A percentile compares a stretch with the other conserved stretches of the same genome.
These are phyloP conservation scores for Talpa occidentalis DNA, from an alignment of 2,113 vertebrate species.

Conservation along the genomic window DNA sequence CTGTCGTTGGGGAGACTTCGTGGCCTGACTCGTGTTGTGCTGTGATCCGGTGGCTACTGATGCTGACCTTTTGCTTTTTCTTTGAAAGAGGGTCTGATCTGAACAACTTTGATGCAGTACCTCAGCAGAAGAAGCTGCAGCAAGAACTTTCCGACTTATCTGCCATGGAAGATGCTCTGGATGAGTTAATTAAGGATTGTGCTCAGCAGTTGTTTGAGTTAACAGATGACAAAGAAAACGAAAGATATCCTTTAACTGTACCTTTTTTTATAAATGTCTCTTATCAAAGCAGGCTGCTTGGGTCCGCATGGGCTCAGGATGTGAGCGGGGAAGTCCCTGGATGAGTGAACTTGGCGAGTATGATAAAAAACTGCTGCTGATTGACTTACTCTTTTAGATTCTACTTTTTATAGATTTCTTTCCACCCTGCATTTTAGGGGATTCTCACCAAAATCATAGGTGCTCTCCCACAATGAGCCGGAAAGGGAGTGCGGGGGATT, in stretches of 20 bases:
- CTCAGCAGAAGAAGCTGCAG: constrained; percentile 83
- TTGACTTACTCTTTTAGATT: background rate
- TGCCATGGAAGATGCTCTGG: constrained; percentile 93
- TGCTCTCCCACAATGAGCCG: too few species aligned
- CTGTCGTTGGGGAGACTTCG: too few species aligned
- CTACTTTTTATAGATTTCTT: background rate
- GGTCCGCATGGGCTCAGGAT: background rate
- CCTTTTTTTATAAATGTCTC: background rate
- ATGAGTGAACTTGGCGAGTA: background rate
- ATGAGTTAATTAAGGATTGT: constrained; percentile 93
- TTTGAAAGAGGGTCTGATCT: constrained; percentile 87
- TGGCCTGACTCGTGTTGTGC: background rate
- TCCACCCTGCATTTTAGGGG: background rate
- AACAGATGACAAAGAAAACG: constrained; percentile 90
- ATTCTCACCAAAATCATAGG: background rate
- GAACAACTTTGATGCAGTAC: constrained; percentile 74
- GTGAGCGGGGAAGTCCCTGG: background rate
- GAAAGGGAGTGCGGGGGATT: too few species aligned
- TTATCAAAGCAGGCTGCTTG: background rate
- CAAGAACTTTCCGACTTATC: constrained; percentile 90
- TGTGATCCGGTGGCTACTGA: background rate
- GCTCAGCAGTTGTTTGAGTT: constrained; percentile 92
- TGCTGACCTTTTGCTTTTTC: background rate
- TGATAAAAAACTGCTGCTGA: background rate
- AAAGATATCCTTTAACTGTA: constrained; percentile 92